These are phyloP conservation scores for Margaritifera margaritifera DNA, from an alignment of 2,888 invertebrate species.

Conservation along the genomic window DNA sequence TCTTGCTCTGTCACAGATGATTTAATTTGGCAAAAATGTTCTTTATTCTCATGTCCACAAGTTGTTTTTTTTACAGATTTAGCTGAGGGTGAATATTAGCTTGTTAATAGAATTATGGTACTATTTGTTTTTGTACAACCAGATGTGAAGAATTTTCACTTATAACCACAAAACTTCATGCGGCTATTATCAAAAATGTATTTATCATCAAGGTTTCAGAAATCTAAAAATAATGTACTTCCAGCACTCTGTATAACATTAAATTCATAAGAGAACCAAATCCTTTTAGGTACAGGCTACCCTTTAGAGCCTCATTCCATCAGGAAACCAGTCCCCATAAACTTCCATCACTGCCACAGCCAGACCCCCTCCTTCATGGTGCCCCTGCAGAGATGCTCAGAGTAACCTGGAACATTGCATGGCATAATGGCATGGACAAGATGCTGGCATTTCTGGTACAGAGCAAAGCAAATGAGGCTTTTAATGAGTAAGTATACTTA, in stretches of 20 bases:
- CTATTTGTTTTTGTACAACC: too few species aligned
- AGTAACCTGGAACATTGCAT: slow-evolving; percentile 67
- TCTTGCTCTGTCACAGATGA: background rate
- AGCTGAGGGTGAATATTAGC: too few species aligned
- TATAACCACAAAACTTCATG: too few species aligned
- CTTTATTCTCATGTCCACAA: too few species aligned
- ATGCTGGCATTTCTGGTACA: slow-evolving; percentile 47
- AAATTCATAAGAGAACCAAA: background rate
- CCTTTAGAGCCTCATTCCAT: slow-evolving; percentile 61
- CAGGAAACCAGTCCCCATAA: slow-evolving; percentile 58
- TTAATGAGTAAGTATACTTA: slow-evolving; percentile 42
- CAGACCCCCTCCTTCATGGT: slow-evolving; percentile 55
- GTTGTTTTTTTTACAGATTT: too few species aligned
- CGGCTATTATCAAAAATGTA: too few species aligned
- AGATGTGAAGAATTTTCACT: too few species aligned
- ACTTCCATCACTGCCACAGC: slow-evolving; percentile 45
- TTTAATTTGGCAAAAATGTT: too few species aligned
- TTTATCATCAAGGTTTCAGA: background rate
- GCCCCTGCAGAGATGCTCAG: slow-evolving; percentile 62
- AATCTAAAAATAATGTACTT: background rate
- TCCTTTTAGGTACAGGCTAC: slow-evolving; percentile 55
- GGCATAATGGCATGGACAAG: slow-evolving; percentile 64
- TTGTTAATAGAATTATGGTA: too few species aligned
- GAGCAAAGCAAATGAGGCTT: slow-evolving; percentile 23
- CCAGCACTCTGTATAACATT: background rate